These are phyloP conservation scores for Apistogramma diplotaenia DNA, from an alignment of 2,113 vertebrate species.

Conservation along the genomic window DNA sequence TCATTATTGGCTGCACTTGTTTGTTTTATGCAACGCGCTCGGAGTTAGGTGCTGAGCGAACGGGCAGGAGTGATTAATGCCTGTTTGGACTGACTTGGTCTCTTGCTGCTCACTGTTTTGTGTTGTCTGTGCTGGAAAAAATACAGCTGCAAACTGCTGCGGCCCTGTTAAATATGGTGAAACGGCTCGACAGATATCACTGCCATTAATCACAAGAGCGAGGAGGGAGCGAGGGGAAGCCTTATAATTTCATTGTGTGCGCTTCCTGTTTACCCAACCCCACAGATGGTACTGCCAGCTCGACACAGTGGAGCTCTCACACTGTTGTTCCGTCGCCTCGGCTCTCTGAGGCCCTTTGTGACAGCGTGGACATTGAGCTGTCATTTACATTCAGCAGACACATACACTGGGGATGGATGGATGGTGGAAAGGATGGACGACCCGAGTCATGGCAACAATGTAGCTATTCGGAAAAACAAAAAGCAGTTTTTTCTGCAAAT, in stretches of 20 bases:
- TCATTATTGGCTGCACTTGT: conserved; percentile 19
- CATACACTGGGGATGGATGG: conserved; percentile 59
- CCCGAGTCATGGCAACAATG: conserved; percentile 69
- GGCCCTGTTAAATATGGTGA: conserved; percentile 72
- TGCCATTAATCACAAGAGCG: conserved; percentile 73
- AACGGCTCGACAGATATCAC: conserved; percentile 76
- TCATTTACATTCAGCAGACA: conserved; percentile 73
- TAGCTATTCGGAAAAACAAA: conserved; percentile 63
- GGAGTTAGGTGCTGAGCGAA: conserved; percentile 19
- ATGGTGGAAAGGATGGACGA: conserved; percentile 57
- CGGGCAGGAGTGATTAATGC: conserved; percentile 16
- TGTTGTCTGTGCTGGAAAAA: conserved; percentile 28
- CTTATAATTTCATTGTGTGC: conserved; percentile 68
- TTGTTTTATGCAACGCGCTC: conserved; percentile 3
- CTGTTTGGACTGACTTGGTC: conserved; percentile 10
- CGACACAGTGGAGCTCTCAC: conserved; percentile 55
- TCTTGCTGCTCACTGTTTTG: background rate
- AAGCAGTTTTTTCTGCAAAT: conserved; percentile 64
- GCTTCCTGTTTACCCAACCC: conserved; percentile 67
- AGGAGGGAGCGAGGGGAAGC: conserved; percentile 34
- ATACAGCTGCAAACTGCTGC: conserved; percentile 72
- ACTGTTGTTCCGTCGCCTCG: conserved; percentile 56
- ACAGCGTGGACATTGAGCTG: conserved; percentile 68
- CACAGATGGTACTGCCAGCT: conserved; percentile 65
- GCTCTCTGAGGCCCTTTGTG: conserved; percentile 74